A percentile compares a stretch with the other conserved stretches of the same genome.
These are phyloP conservation scores for Drosophila bunnanda DNA, from an alignment of 2,888 invertebrate species.

Conservation along the genomic window DNA sequence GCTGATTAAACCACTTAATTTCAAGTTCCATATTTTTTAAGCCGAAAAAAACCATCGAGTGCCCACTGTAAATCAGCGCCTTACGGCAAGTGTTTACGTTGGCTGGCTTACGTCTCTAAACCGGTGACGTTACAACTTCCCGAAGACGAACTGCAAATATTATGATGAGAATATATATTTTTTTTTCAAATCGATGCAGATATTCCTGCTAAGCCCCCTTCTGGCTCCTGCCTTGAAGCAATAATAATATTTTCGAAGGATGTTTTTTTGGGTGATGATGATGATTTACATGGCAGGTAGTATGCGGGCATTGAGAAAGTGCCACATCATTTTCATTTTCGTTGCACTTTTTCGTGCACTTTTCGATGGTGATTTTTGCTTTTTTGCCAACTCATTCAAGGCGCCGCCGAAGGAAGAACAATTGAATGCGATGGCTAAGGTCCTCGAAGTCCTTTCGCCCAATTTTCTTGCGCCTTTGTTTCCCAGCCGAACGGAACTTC, in stretches of 20 bases:
- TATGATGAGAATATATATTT: constrained; percentile 44
- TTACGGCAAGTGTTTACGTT: constrained; percentile 31
- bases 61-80: constrained; percentile 18
- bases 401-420: constrained; percentile 59
- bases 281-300: constrained; percentile 42
- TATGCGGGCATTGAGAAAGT: constrained; percentile 25
- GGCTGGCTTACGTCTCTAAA: constrained; percentile 27
- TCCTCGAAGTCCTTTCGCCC: constrained; percentile 44
- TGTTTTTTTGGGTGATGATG: constrained; percentile 13
- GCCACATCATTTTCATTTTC: constrained; percentile 45
- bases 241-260: constrained; percentile 43
- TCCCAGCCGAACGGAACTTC: constrained; percentile 50
- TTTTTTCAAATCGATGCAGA: constrained; percentile 38
- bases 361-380: constrained; percentile 30
- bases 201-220: constrained; percentile 23
- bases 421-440: constrained; percentile 48
- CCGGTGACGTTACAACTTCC: constrained; percentile 20
- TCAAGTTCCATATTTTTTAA: too few species aligned
- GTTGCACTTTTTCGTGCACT: constrained; percentile 41
- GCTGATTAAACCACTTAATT: too few species aligned
- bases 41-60: too few species aligned
- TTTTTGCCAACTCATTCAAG: constrained; percentile 61
- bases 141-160: constrained; percentile 38
- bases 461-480: constrained; percentile 14
- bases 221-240: constrained; percentile 30